Base-by-base conservation (phyloP, 2,113 vertebrate genomes). In the Coturnix japonica region DNA sequence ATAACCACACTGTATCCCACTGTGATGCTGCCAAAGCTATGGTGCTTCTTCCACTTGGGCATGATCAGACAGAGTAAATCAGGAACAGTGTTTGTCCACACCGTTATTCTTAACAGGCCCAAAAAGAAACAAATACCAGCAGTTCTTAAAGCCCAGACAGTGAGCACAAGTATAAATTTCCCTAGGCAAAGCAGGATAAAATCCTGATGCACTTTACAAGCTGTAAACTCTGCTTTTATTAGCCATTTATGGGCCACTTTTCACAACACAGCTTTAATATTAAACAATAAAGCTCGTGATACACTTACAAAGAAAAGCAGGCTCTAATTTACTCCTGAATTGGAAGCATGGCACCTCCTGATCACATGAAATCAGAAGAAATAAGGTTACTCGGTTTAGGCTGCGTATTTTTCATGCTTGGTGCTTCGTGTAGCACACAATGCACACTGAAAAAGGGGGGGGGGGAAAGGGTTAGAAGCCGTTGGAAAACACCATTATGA, bases 201-300 rank as follows among this genome's bases (percentile, higher is more conserved):
- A 91, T 79, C 90, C 63, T 91, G 97, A 97, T 96, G 92, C 91
- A 93, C 96, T 97, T 97, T 96, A 97, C 96, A 97, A 96, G 97
- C 97, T 95, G 96, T 98, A 97, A 98, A 97, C 49, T 53, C 91
- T 87, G 81, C 90, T 97, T 98, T 97, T 98, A 98, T 98, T 97
- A 96, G 97, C 93, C 95, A 97, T 97, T 98, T 97, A 98, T 94
- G 93, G 96, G 96, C 93, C 96, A 95, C 95, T 97, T 97, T 93
- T 96, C 97, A 97, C 95, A 96, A 96, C 5, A 4, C 93, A 94
- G 97, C 94, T 96, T 96, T 97, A 97, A 96, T 97, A 98, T 97
- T 96, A 94, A 97, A 97, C 95, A 95, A 96, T 97, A 97, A 97
- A 97, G 96, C 96, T 98, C 96, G 96, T 81, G 93, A 86, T 85